Base-by-base conservation (phyloP, 1,140 invertebrate species). In the Bombus superbus region DNA sequence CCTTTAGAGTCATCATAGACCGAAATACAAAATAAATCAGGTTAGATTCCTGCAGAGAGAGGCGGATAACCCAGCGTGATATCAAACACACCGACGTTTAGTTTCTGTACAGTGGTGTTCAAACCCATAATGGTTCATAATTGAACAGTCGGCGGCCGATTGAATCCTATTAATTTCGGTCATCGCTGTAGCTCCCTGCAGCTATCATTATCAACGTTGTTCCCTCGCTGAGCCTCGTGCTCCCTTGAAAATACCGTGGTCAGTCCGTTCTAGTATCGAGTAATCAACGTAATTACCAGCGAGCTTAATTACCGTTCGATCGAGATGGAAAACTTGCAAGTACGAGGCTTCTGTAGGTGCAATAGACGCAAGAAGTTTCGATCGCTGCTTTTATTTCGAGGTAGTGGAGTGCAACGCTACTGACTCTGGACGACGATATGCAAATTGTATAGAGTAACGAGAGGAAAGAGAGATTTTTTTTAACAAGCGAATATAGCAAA, bases 201-300 rank as follows among this genome's bases (percentile, higher is more conserved):
- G 25, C 25, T 35, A 22, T 81, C 53, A 53, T 83, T 83, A 68
- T 44, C 57, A n/a, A 75, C 32, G 32, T 22, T 53, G 15, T 25
- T 22, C 8, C 22, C 13, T 71, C 3, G 47, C 1, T 53, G 18
- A 3, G 3, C 28, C 2, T 15, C 18, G n/a, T 11, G n/a, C n/a
- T 35, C n/a, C 32, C 40, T 22, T 22, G 80, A n/a, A 74, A 81
- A 82, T 38, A 83, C 44, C 68, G 44, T 42, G 3, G 2, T 9
- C 18, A 66, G 64, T 32, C 22, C 1, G 44, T 62, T 38, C 53
- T 57, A 57, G 38, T 59, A 18, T 64, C 66, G 68, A 42, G 59
- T 85, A 88, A 91, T 92, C 88, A 91, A 82, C 82, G 80, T 89
- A 86, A 91, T 92, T 91, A 92, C 83, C 72, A 47, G 35, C 68